Evolutionary conservation across 2,797 vertebrate genomes (phyloP).

Genomic region (Oryzias dopingdopingensis): DNA sequence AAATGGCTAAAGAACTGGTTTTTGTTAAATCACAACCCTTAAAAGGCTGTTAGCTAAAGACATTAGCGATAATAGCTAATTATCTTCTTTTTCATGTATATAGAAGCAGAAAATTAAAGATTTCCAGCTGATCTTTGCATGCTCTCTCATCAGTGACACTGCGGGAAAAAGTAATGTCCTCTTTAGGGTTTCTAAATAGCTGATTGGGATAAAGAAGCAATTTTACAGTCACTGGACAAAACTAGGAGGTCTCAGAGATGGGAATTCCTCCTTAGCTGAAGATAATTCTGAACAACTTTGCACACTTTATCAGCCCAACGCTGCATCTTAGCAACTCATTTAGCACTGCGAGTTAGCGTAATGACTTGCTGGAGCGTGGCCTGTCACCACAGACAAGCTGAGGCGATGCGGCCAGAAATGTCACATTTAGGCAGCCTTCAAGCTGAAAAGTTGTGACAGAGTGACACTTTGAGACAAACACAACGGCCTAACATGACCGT

Average conservation of each 20-base stretch:
- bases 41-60: conserved; percentile 18
- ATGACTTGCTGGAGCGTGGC: conserved; percentile 63
- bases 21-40: conserved; percentile 18
- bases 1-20: conserved; percentile 24
- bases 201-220: conserved; percentile 36
- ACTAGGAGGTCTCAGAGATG: conserved; percentile 49
- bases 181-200: conserved; percentile 34
- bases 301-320: conserved; percentile 59
- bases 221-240: conserved; percentile 55
- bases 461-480: conserved; percentile 70
- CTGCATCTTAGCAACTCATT: conserved; percentile 63
- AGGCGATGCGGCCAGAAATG: conserved; percentile 60
- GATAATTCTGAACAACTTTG: conserved; percentile 53
- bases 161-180: conserved; percentile 14
- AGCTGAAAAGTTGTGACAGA: conserved; percentile 68
- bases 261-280: conserved; percentile 43
- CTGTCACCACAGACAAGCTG: conserved; percentile 61
- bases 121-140: conserved; percentile 16
- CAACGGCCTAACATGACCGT: conserved; percentile 63
- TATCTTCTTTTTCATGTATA: conserved; percentile 15
- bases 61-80: conserved; percentile 21
- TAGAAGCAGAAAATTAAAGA: conserved; percentile 17
- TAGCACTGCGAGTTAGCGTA: conserved; percentile 60
- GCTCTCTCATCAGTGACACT: conserved; percentile 12
- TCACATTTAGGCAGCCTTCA: conserved; percentile 65